These are phyloP conservation scores for Oncorhynchus clarkii DNA, from an alignment of 2,113 vertebrate genomes.

Conservation along the genomic window DNA sequence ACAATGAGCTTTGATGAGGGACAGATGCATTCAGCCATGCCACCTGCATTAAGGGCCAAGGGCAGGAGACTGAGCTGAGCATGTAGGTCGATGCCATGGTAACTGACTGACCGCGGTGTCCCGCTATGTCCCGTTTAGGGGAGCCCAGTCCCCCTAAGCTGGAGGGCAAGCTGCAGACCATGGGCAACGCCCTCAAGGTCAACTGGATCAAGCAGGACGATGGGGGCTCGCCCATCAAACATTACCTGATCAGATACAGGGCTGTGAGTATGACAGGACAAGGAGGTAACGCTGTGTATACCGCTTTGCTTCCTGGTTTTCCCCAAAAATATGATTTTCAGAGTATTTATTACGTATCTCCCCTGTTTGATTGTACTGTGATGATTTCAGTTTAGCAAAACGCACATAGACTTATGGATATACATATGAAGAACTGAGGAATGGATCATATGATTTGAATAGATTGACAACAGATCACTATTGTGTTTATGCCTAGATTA, in stretches of 20 bases:
- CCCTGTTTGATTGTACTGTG: too few relatives aligned
- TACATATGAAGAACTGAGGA: too few relatives aligned
- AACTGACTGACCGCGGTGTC: conserved; percentile 21
- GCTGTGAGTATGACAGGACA: conserved; percentile 82
- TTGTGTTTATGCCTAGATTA: too few relatives aligned
- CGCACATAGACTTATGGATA: too few relatives aligned
- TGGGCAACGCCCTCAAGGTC: conserved; percentile 86
- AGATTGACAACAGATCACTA: too few relatives aligned
- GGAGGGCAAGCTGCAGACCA: conserved; percentile 79
- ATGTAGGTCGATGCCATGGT: neutral
- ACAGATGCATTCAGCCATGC: neutral
- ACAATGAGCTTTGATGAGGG: neutral
- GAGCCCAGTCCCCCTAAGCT: conserved; percentile 94
- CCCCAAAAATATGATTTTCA: too few relatives aligned
- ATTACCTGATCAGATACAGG: conserved; percentile 93
- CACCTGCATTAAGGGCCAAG: neutral
- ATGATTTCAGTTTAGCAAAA: too few relatives aligned
- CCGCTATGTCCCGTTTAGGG: conserved; percentile 76
- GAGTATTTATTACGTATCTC: too few relatives aligned
- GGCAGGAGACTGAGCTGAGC: neutral
- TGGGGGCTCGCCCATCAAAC: conserved; percentile 91
- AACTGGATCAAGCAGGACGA: conserved; percentile 95
- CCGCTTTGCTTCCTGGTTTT: conserved; percentile 4
- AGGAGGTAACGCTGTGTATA: conserved; percentile 15
- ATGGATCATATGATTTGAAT: too few relatives aligned